Percentiles rank a stretch among this genome's conserved stretches.
phyloP scores from a whole-genome alignment of 2,113 vertebrate genomes.

The Otocyon megalotis region DNA sequence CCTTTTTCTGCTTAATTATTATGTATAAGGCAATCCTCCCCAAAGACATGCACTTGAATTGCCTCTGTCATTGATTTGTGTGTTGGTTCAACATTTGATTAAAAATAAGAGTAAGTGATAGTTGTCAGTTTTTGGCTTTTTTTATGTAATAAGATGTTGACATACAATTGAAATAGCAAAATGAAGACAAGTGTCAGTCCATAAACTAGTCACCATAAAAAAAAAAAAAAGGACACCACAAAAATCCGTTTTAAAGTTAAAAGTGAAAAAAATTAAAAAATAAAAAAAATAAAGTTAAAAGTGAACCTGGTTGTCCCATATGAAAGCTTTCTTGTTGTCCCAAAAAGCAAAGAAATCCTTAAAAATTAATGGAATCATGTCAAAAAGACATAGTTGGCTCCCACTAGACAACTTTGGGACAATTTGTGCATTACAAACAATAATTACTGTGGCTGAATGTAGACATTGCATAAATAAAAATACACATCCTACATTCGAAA shows the following conservation, averaged over 20 bases:
- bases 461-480: conserved; percentile 33
- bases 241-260: conserved; percentile 23
- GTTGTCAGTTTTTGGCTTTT: background rate
- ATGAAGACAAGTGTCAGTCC: background rate
- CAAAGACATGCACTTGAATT: background rate
- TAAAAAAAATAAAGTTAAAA: conserved; percentile 10
- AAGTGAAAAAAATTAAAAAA: background rate
- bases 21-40: background rate
- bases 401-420: background rate
- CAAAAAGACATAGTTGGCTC: background rate
- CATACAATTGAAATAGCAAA: background rate
- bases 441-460: background rate
- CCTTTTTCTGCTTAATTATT: background rate
- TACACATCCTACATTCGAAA: background rate
- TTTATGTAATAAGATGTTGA: background rate
- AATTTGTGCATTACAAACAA: background rate
- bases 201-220: background rate
- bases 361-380: background rate
- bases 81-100: background rate
- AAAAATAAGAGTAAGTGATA: conserved; percentile 21
- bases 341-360: conserved; percentile 18
- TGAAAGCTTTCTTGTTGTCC: background rate
- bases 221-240: background rate
- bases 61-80: background rate
- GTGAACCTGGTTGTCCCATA: background rate